phyloP scores from a whole-genome alignment of 2,113 vertebrate genomes.

The Heterochromis multidens region DNA sequence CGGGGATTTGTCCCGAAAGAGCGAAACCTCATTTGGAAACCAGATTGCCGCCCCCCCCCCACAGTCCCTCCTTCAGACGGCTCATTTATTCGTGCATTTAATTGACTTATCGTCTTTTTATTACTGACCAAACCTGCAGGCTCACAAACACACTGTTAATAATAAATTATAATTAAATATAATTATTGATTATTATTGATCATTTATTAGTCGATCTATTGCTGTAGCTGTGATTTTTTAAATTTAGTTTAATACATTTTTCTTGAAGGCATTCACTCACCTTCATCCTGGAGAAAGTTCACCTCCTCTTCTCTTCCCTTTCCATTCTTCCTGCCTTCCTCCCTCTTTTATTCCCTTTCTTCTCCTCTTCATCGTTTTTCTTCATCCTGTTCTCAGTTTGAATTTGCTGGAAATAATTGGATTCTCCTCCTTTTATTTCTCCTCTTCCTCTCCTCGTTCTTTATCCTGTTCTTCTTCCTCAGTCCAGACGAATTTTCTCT shows the following conservation, averaged over 20 bases:
- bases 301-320: not conserved
- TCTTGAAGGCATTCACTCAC: not conserved
- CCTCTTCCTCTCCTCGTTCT: not conserved
- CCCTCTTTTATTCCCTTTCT: not conserved
- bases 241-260: not conserved
- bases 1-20: not conserved
- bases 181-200: not conserved
- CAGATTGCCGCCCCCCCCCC: not conserved
- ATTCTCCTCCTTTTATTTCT: not conserved
- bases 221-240: not conserved
- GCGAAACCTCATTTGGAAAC: slow-evolving; percentile 21
- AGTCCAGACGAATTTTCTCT: not conserved
- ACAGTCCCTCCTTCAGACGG: not conserved
- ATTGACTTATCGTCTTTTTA: not conserved
- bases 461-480: not conserved
- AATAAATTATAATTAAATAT: not conserved
- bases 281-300: not conserved
- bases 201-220: not conserved
- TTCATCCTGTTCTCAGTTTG: not conserved
- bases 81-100: slow-evolving; percentile 2
- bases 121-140: not conserved
- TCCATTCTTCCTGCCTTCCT: not conserved
- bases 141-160: not conserved
- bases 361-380: not conserved
- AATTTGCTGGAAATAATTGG: not conserved